Evolutionary conservation across 2,888 invertebrate genomes (phyloP).

Genomic region (Gari tellinella): DNA sequence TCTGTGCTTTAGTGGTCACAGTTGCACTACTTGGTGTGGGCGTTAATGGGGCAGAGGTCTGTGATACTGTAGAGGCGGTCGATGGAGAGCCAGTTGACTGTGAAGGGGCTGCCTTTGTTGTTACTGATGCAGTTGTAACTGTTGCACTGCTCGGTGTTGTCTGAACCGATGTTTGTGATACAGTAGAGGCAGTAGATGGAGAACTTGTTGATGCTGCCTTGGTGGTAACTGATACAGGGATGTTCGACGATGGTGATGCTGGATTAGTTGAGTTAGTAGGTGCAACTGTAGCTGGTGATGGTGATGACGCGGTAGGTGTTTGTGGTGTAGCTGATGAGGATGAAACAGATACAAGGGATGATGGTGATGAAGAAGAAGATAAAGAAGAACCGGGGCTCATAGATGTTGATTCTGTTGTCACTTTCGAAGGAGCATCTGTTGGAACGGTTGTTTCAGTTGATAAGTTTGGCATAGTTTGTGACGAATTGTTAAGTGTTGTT

Average conservation of each 20-base stretch:
- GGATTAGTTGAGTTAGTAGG: conserved; percentile 13
- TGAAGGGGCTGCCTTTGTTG: neutral
- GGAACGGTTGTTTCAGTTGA: conserved; percentile 2
- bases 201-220: neutral
- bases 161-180: too few relatives aligned
- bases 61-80: too few relatives aligned
- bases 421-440: conserved; percentile 17
- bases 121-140: neutral
- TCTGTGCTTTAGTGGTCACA: too few relatives aligned
- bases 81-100: too few relatives aligned
- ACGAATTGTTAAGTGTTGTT: conserved; percentile 12
- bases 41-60: too few relatives aligned
- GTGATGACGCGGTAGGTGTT: conserved; percentile 8
- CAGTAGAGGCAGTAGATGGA: too few relatives aligned
- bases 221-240: conserved; percentile 7
- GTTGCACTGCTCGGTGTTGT: too few relatives aligned
- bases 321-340: conserved; percentile 16
- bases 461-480: conserved; percentile 3
- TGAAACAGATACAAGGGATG: conserved; percentile 4
- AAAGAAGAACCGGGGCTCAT: too few relatives aligned
- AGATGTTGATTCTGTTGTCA: conserved; percentile 15
- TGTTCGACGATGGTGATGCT: conserved; percentile 15
- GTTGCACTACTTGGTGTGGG: too few relatives aligned
- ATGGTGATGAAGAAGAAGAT: conserved; percentile 1
- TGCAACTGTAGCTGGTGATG: conserved; percentile 11